phyloP scores from a whole-genome alignment of 2,888 invertebrate species.

The Morinoia aosen region DNA sequence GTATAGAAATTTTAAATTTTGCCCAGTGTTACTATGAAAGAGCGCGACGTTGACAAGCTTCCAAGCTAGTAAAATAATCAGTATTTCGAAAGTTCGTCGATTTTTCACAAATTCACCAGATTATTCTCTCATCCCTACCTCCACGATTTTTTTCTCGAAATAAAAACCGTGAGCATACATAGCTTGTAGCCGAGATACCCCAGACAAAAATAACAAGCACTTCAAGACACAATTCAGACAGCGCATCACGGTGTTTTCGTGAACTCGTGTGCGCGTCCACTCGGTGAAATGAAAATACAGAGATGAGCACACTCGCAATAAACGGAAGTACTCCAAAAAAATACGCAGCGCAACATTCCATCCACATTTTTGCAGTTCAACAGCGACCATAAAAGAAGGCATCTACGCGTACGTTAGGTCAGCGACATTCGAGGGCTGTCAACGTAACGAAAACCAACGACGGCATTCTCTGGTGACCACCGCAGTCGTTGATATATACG shows the following conservation, averaged over 20 bases:
- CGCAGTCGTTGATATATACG: slow-evolving; percentile 10
- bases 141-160: no score
- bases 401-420: not conserved
- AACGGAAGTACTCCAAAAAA: not conserved
- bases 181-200: not conserved
- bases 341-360: not conserved
- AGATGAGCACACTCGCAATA: not conserved
- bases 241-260: not conserved
- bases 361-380: not conserved
- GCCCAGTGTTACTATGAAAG: no score
- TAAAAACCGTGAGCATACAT: no score
- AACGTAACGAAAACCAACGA: not conserved
- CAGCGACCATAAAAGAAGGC: not conserved
- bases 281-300: not conserved
- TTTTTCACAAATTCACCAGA: no score
- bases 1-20: no score
- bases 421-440: not conserved
- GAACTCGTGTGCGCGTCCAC: not conserved
- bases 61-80: no score
- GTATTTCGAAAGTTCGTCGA: no score
- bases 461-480: not conserved
- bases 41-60: no score
- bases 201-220: not conserved
- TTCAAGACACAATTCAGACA: not conserved
- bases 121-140: no score